Base-by-base conservation (phyloP, 2,797 vertebrate genomes). In the Cossypha caffra region DNA sequence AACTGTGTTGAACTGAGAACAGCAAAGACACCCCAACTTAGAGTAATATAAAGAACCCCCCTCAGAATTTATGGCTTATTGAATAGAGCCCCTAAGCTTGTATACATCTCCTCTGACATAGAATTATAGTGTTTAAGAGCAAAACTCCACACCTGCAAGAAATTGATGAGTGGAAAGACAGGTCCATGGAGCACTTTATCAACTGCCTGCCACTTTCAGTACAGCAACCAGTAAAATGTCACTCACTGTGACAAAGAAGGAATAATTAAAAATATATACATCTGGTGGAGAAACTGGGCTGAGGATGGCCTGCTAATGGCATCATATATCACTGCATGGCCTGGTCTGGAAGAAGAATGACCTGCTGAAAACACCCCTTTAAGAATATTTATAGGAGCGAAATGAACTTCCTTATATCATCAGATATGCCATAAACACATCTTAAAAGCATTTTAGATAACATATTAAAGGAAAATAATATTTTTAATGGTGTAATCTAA, bases 241-340 rank as follows among this genome's bases (percentile, higher is more conserved):
- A 78, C 63, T 91, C 83, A 80, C 72, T 86, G 51, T 95, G 87
- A 93, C 92, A 96, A 93, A 68, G 50, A 86, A 86, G 67, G 50
- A 90, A 77, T 92, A 72, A 93, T 96, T 95, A 94, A 95, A 96
- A 95, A 74, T 95, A 90, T 63, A 95, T 93, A 58, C 64, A 88
- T 67, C 72, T 94, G 14, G 21, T 78, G 66, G 48, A 90, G 87
- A 87, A 95, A 90, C 31, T 80, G 63, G 33, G 67, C 64, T 86
- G 74, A 85, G 81, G 47, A 77, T 81, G 77, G n/a, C 13, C 43
- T 68, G 3, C 35, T 89, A 95, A 86, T 72, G 51, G 40, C 18
- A 40, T 73, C 81, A 45, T 95, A 77, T 55, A 94, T 94, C 86
- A 85, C 37, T 82, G 40, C 59, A 12, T 61, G 72, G 79, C 35